phyloP scores from a whole-genome alignment of 2,888 invertebrate genomes.

The Odontocolon sp. region DNA sequence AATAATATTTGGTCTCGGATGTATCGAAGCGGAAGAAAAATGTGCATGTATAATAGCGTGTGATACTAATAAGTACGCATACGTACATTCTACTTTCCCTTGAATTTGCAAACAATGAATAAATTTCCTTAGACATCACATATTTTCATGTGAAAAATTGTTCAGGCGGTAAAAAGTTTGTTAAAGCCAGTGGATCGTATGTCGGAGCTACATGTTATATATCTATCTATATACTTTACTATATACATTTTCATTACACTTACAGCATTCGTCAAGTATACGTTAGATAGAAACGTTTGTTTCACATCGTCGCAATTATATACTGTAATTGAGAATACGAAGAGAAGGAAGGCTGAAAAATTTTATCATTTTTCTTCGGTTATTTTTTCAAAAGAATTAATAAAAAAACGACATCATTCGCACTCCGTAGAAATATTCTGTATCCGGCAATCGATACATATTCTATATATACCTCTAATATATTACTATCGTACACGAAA shows the following conservation, averaged over 20 bases:
- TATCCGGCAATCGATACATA: background rate
- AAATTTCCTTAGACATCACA: background rate
- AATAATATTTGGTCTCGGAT: constrained; percentile 28
- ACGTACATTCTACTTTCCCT: background rate
- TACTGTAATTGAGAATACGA: no score
- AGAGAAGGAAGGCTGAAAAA: no score
- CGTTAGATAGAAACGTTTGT: constrained; percentile 20
- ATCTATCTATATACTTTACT: constrained; percentile 24
- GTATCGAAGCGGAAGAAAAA: background rate
- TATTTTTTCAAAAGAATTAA: no score
- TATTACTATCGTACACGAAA: constrained; percentile 15
- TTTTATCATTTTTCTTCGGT: no score
- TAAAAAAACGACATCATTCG: no score
- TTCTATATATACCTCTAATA: background rate
- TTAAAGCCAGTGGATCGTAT: constrained; percentile 23
- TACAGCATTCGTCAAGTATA: constrained; percentile 51
- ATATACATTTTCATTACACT: constrained; percentile 46
- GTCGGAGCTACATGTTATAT: constrained; percentile 12
- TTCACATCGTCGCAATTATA: constrained; percentile 25
- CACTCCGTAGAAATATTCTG: constrained; percentile 36
- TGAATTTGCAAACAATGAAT: constrained; percentile 10
- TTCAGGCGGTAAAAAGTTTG: background rate
- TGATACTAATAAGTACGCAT: constrained; percentile 5
- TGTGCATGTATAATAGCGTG: constrained; percentile 9
- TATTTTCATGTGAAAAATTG: background rate